These are phyloP conservation scores for Drosophila villosipedis DNA, from an alignment of 2,888 invertebrate species.

Conservation along the genomic window DNA sequence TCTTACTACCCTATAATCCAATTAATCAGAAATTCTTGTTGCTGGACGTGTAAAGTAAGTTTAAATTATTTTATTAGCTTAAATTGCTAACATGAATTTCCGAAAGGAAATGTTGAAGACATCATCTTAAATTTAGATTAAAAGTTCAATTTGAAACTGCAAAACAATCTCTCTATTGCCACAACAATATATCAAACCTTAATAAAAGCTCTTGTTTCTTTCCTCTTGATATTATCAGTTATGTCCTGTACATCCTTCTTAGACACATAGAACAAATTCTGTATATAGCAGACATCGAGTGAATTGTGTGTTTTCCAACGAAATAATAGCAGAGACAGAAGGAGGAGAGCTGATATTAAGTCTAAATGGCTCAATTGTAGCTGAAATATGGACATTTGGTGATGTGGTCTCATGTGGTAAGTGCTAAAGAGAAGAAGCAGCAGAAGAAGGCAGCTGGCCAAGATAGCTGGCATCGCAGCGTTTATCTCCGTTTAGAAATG, in stretches of 20 bases:
- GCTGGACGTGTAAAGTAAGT: neutral
- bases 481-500: conserved; percentile 42
- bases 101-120: neutral
- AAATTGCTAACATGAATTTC: neutral
- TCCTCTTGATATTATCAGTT: neutral
- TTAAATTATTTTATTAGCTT: neutral
- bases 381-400: neutral
- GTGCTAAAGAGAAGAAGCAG: neutral
- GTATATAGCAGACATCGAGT: neutral
- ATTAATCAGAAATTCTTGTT: neutral
- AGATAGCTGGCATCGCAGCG: conserved; percentile 39
- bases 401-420: conserved; percentile 1
- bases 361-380: neutral
- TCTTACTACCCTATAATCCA: neutral
- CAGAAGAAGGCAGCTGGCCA: conserved; percentile 2
- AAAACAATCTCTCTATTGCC: neutral
- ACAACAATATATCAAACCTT: neutral
- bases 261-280: neutral
- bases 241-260: neutral
- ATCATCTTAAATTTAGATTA: neutral
- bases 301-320: neutral
- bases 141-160: neutral
- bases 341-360: neutral
- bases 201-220: neutral
- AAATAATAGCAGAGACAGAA: neutral